Evolutionary conservation across 2,113 vertebrate genomes (phyloP), one percentile per base, ranked within the genome.

Genomic region (Vanacampus margaritifer): DNA sequence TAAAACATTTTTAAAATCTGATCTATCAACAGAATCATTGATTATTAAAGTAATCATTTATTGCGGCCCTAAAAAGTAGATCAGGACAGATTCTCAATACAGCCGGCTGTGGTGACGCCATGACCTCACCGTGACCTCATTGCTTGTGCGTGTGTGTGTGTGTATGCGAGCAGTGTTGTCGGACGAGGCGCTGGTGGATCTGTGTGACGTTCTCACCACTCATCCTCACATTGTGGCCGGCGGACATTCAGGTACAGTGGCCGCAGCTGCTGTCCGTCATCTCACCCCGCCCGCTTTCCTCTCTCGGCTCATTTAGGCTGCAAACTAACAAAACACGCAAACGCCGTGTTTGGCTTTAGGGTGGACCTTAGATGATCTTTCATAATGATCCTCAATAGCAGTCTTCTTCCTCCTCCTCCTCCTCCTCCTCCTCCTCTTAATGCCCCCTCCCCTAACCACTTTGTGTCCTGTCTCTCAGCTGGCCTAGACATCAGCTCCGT

Each of bases 141-240:
- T 36, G 62, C 75, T 68, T 74, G 72, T 70, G 53, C 73, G 80
- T 74, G 37, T 39, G 37, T 11, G 36, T 8, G 8, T 2, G 1
- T 39, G 37, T 2, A 11, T 39, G 10, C 37, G 57, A 78, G n/a
- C 90, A 97, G 95, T 92, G 85, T 75, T 90, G 75, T 83, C 92
- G 0, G 94, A 94, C 0, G 96, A 96, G 64, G 90, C 93, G 48
- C 90, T 99, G 50, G 87, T 93, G 71, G 95, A 96, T 84, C 92
- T 98, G 74, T 95, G 94, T 13, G 93, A 95, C 72, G 95, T 98
- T 71, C 92, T 99, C 72, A 95, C 93, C 79, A 95, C 94, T 24
- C 95, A 98, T 12, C 94, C 97, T 76, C 95, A 98, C 87, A 94
- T 98, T 75, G 93, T 99, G 86, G 95, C 73, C 0, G 79, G 76